Evolutionary conservation across 2,113 vertebrate genomes (phyloP).

Genomic region (Cavia porcellus): DNA sequence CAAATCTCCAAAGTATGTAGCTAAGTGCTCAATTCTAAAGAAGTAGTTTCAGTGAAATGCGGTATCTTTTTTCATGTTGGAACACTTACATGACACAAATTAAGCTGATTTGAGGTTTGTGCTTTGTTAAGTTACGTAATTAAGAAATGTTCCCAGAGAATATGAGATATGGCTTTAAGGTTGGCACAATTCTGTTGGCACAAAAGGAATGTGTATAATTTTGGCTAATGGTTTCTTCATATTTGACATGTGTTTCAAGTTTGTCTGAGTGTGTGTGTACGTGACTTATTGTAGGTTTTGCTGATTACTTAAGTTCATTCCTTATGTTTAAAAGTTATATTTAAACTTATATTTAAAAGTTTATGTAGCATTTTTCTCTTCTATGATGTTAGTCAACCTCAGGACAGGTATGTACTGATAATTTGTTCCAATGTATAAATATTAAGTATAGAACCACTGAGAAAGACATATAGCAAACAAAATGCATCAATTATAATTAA

Average conservation of each 20-base stretch:
- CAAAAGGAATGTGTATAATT: neutral
- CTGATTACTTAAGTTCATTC: neutral
- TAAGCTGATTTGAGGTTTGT: slow-evolving; percentile 68
- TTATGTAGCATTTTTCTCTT: neutral
- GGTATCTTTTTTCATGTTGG: slow-evolving; percentile 49
- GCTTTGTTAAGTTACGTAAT: slow-evolving; percentile 24
- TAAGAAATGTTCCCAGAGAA: slow-evolving; percentile 56
- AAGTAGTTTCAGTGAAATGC: slow-evolving; percentile 71
- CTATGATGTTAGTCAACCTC: neutral
- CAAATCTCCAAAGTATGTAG: slow-evolving; percentile 65
- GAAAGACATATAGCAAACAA: slow-evolving; percentile 47
- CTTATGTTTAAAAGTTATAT: slow-evolving; percentile 4
- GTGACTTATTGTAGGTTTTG: neutral
- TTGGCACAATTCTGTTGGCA: neutral
- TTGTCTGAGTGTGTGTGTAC: neutral
- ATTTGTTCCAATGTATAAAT: neutral
- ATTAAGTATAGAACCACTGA: neutral
- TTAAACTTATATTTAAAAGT: neutral
- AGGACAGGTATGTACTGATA: neutral
- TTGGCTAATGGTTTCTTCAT: slow-evolving; percentile 4
- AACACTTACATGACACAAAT: slow-evolving; percentile 70
- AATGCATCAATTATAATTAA: slow-evolving; percentile 29
- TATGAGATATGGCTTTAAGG: neutral
- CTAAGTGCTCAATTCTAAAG: slow-evolving; percentile 61
- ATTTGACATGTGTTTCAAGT: neutral